Evolutionary conservation across 2,113 vertebrate genomes (phyloP).

Genomic region (Hemichromis elongatus): DNA sequence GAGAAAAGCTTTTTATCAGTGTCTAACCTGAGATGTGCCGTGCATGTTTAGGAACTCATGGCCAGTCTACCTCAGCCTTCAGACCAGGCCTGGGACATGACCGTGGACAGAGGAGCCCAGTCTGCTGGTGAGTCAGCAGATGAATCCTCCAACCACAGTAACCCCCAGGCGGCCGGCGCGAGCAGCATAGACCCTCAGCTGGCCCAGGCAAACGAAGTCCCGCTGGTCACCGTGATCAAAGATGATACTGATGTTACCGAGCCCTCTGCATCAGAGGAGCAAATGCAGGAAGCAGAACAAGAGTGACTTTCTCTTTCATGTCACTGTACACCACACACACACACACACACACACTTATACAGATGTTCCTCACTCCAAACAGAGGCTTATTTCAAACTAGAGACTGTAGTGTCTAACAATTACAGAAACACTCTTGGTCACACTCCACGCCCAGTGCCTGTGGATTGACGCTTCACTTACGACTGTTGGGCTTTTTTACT

Average conservation of each 20-base stretch:
- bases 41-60: constrained; percentile 81
- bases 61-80: constrained; percentile 92
- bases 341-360: background rate
- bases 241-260: constrained; percentile 63
- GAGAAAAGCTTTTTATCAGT: background rate
- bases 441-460: constrained; percentile 64
- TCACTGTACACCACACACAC: constrained; percentile 4
- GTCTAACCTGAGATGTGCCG: background rate
- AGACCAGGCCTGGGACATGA: constrained; percentile 85
- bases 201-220: constrained; percentile 11
- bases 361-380: constrained; percentile 16
- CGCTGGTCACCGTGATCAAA: constrained; percentile 17
- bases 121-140: constrained; percentile 7
- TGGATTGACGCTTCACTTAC: constrained; percentile 58
- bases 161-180: background rate
- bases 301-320: constrained; percentile 65
- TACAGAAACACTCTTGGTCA: constrained; percentile 25
- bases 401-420: constrained; percentile 19
- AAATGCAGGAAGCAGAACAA: constrained; percentile 73
- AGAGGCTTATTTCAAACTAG: constrained; percentile 74
- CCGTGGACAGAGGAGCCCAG: constrained; percentile 69
- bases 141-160: constrained; percentile 64
- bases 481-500: constrained; percentile 70
- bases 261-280: constrained; percentile 88
- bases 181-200: background rate